A percentile compares a stretch with the other conserved stretches of the same genome.
Conservation (phyloP, 1,140 invertebrate species). For the Temnothorax longispinosus region DNA sequence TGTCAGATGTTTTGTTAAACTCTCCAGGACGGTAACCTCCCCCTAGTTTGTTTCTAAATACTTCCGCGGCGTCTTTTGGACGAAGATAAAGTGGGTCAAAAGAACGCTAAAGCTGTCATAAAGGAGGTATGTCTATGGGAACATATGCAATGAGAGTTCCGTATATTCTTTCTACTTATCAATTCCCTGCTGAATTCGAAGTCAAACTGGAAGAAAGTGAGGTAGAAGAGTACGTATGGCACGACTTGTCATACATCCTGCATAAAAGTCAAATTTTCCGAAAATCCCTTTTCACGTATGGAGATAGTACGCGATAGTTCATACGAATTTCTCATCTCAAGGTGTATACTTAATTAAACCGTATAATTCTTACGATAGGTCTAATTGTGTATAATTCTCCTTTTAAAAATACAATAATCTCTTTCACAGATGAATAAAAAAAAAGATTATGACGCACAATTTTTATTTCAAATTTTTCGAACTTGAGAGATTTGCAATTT, state of each 20-base stretch:
- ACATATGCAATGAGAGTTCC: constrained; percentile 21
- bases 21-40: not conserved
- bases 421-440: not conserved
- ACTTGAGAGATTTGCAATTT: not conserved
- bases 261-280: constrained; percentile 34
- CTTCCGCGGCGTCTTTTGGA: not conserved
- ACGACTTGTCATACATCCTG: constrained; percentile 22
- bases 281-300: not conserved
- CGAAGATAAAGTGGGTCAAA: constrained; percentile 23
- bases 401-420: not conserved
- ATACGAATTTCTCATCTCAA: not conserved
- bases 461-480: not conserved
- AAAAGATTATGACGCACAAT: too few relatives aligned
- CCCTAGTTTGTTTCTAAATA: constrained; percentile 18
- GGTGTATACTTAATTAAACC: not conserved
- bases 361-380: too few relatives aligned
- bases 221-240: not conserved
- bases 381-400: not conserved
- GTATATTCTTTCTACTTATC: constrained; percentile 30
- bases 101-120: constrained; percentile 35
- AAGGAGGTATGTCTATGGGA: constrained; percentile 5
- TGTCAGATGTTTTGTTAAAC: not conserved
- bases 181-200: constrained; percentile 32
- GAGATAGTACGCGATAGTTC: not conserved
- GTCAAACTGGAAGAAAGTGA: constrained; percentile 22